Base-by-base conservation (phyloP, 2,113 vertebrate species). In the Ceyx cyanopectus region DNA sequence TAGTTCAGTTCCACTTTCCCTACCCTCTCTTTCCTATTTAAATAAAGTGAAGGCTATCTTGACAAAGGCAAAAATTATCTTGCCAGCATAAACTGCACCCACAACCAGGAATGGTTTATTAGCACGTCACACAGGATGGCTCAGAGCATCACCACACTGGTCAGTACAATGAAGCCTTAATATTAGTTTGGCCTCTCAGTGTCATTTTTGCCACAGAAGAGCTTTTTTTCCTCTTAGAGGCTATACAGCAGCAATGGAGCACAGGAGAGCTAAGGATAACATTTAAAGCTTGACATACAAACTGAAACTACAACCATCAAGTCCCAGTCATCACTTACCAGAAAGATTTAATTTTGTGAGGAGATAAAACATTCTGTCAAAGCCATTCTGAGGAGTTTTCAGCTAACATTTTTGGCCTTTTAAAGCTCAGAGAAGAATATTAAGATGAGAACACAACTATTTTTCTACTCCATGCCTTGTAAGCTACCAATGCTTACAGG, bases 1-100 rank as follows among this genome's bases (percentile, higher is more conserved):
- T 22, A 78, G 69, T 81, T 88, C 40, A 88, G 70, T 67, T 85
- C 57, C 34, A 89, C 58, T 79, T 89, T 48, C 74, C 62, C 67
- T 62, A 63, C 74, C 29, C 41, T 67, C 37, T 94, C 66, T 20
- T 54, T 9, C 9, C n/a, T 43, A 85, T 91, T 87, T 87, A 87
- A 94, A 95, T 88, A 60, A 67, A 70, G 72, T 70, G 75, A 89
- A 88, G 74, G 46, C 22, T 75, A 51, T 51, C 80, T 60, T 78
- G 66, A 93, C 84, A 93, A 81, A 93, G 45, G 66, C 62, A 89
- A 89, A 89, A 87, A 68, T 87, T 89, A 90, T 61, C 50, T 68
- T 87, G 70, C 81, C 32, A 56, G 30, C 48, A 61, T 87, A 78
- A 90, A 65, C 3, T 43, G 53, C 48, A 84, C 14, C 34, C 34